These are phyloP conservation scores for Molorchus minor DNA, from an alignment of 2,888 invertebrate genomes.

Conservation along the genomic window DNA sequence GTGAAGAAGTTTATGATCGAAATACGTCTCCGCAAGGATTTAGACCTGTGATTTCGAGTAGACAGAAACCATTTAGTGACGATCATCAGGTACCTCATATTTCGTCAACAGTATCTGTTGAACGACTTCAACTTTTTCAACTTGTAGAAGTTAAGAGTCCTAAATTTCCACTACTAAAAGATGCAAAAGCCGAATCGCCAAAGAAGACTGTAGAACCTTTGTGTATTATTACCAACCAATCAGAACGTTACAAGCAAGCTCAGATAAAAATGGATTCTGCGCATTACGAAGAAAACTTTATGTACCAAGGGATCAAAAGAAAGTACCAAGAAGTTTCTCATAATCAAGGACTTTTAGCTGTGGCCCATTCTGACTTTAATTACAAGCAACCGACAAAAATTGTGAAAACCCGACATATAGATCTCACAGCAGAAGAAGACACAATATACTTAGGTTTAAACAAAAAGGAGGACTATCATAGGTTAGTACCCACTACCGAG, in stretches of 20 bases:
- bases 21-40: conserved; percentile 54
- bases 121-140: conserved; percentile 31
- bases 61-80: conserved; percentile 38
- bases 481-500: conserved; percentile 26
- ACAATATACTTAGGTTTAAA: conserved; percentile 23
- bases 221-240: conserved; percentile 59
- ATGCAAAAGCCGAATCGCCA: conserved; percentile 39
- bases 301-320: conserved; percentile 52
- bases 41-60: conserved; percentile 51
- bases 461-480: conserved; percentile 13
- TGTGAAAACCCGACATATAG: conserved; percentile 41
- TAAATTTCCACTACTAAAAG: conserved; percentile 56
- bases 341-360: conserved; percentile 46
- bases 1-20: conserved; percentile 30
- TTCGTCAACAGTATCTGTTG: conserved; percentile 45
- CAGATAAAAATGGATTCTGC: conserved; percentile 56
- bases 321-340: conserved; percentile 45
- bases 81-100: conserved; percentile 54
- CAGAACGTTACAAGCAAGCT: conserved; percentile 58
- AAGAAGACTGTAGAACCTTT: conserved; percentile 56
- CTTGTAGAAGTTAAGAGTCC: conserved; percentile 54
- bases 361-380: conserved; percentile 38
- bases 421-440: conserved; percentile 19
- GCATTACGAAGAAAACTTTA: conserved; percentile 55
- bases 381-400: conserved; percentile 44